A percentile compares a stretch with the other conserved stretches of the same genome.
Conservation (phyloP, 2,888 invertebrate species). For the Eulithis testata region DNA sequence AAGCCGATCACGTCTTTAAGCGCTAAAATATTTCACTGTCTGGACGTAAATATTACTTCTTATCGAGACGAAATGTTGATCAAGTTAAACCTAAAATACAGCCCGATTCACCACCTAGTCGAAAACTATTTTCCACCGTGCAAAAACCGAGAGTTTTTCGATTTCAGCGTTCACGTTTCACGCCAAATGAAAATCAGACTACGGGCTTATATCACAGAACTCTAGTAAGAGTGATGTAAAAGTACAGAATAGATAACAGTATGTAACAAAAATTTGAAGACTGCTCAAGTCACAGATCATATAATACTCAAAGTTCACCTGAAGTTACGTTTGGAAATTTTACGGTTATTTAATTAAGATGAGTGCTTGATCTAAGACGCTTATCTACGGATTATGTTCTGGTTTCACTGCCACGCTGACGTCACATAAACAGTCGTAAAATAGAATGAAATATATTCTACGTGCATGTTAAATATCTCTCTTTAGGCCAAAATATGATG, state of each 20-base stretch:
- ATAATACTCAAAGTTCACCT: too few species aligned
- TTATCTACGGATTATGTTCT: not conserved
- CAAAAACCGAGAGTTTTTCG: too few species aligned
- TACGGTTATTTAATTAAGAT: not conserved
- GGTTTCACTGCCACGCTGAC: not conserved
- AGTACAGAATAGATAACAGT: too few species aligned
- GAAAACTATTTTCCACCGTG: too few species aligned
- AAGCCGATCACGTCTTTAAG: slow-evolving; percentile 53
- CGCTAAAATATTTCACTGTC: slow-evolving; percentile 54
- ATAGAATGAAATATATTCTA: not conserved
- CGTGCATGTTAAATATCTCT: not conserved
- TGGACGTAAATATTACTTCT: slow-evolving; percentile 54
- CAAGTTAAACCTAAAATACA: too few species aligned
- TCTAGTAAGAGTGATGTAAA: too few species aligned
- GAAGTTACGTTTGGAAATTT: not conserved
- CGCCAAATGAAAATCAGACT: too few species aligned
- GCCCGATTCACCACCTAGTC: too few species aligned
- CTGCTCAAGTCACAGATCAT: not conserved
- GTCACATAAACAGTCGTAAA: not conserved
- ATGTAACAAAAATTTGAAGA: not conserved
- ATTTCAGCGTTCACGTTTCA: too few species aligned
- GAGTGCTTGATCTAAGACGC: not conserved
- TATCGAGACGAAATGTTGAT: slow-evolving; percentile 45
- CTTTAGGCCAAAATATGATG: too few species aligned
- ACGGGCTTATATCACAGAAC: too few species aligned